These are phyloP conservation scores for Irena cyanogastra DNA, from an alignment of 2,113 vertebrate genomes.

Conservation along the genomic window DNA sequence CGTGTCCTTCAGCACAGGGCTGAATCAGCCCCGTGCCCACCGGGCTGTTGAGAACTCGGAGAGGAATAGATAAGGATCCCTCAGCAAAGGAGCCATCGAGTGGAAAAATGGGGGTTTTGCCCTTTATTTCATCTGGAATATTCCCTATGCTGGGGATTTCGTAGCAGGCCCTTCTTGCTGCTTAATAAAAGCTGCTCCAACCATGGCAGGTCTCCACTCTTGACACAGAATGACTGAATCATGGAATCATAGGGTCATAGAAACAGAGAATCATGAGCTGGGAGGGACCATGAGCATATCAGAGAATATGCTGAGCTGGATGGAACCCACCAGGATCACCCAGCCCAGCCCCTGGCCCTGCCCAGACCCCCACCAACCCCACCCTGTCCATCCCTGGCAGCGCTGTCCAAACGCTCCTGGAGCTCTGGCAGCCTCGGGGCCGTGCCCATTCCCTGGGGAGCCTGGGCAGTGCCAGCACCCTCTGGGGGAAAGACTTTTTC, in stretches of 20 bases:
- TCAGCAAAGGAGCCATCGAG: neutral
- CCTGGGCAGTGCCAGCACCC: neutral
- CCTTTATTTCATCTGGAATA: neutral
- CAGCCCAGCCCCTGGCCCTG: fast-evolving
- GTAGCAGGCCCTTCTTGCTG: neutral
- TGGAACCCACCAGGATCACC: neutral
- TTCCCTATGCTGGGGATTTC: neutral
- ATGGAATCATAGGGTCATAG: fast-evolving
- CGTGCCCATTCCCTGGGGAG: neutral
- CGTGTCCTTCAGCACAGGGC: neutral
- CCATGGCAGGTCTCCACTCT: neutral
- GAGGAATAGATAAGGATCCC: neutral
- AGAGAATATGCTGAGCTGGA: too few species aligned
- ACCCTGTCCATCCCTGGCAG: neutral
- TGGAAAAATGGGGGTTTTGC: neutral
- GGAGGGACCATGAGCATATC: too few species aligned
- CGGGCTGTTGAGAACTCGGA: neutral
- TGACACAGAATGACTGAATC: neutral
- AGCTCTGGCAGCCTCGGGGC: neutral
- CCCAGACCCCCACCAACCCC: neutral
- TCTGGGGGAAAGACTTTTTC: neutral
- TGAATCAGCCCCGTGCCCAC: neutral
- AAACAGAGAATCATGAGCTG: neutral
- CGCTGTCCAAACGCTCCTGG: neutral
- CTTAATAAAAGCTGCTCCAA: neutral